Base-by-base conservation (phyloP, 2,113 vertebrate species). In the Dolichotis patagonum region DNA sequence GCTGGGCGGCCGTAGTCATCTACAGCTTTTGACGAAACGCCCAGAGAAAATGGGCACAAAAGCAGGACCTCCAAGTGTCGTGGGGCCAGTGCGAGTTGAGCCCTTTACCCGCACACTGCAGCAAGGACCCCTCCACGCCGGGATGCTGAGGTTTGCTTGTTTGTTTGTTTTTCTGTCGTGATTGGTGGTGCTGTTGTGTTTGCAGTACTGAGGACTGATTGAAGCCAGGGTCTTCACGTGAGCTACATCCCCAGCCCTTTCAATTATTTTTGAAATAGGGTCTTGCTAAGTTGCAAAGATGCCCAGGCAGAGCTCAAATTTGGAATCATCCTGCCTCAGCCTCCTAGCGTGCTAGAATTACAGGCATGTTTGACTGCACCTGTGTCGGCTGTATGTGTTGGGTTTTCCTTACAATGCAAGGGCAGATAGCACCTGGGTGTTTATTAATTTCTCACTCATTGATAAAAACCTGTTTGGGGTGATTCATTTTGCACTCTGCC, bases 391-490 rank as follows among this genome's bases (percentile, higher is more conserved):
- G 2, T n/a, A 26, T 28, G 30, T 22, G 63, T 73, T 81, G 41
- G 8, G 20, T 73, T 94, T 88, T 54, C 46, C 28, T 89, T 75
- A 17, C 32, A 20, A 35, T 20, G 8, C 22, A 60, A 92, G 26
- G 43, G 38, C 49, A 43, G 69, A 86, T 46, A 41, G 19, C 49
- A 82, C 17, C 41, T 32, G n/a, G 24, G 12, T 46, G 14, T 49
- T 62, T n/a, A 22, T 32, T 32, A 41, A 82, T 73, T 71, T 81
- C 81, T 56, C 8, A 17, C 30, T 83, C 73, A 67, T 28, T 41
- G 80, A 96, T 92, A 28, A 90, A 94, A 83, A 87, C n/a, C 26
- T 69, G 20, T 85, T 5, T 63, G 16, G 24, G 41, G 52, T 80
- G 54, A 49, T 22, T 86, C 46, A 77, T 77, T 65, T n/a, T 22